phyloP scores from a whole-genome alignment of 2,888 invertebrate genomes.

The Pecten maximus region DNA sequence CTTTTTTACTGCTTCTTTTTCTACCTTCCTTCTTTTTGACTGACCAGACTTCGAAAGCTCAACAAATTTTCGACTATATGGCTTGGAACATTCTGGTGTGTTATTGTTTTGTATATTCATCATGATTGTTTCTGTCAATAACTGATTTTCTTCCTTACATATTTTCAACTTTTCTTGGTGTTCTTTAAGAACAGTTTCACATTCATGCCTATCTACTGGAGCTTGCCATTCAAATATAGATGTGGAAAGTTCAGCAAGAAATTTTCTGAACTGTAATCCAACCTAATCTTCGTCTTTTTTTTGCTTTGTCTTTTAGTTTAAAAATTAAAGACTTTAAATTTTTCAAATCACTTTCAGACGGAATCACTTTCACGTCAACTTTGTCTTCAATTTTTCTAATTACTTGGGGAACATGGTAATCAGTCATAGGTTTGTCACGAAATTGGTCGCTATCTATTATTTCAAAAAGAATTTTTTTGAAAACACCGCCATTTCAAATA shows the following conservation, averaged over 20 bases:
- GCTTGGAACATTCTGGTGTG: neutral
- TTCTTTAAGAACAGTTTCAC: neutral
- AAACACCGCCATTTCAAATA: neutral
- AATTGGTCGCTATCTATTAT: neutral
- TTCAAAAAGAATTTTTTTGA: neutral
- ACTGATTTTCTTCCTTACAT: neutral
- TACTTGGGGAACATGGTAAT: neutral
- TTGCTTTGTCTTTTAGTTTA: neutral
- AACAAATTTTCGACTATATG: neutral
- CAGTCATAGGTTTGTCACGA: neutral
- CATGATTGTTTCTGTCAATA: neutral
- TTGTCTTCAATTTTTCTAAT: neutral
- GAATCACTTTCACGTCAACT: neutral
- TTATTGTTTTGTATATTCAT: neutral
- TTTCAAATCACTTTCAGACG: neutral
- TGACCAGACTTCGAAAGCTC: neutral
- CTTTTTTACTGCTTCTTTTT: neutral
- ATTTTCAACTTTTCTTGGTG: neutral
- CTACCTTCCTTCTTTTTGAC: neutral
- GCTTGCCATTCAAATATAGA: neutral
- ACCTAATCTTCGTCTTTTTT: neutral
- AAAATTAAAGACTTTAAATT: too few species aligned
- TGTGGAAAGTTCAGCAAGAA: neutral
- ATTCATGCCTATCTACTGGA: neutral
- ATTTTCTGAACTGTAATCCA: neutral